These are phyloP conservation scores for Anas georgica DNA, from an alignment of 2,797 vertebrate genomes.

Conservation along the genomic window DNA sequence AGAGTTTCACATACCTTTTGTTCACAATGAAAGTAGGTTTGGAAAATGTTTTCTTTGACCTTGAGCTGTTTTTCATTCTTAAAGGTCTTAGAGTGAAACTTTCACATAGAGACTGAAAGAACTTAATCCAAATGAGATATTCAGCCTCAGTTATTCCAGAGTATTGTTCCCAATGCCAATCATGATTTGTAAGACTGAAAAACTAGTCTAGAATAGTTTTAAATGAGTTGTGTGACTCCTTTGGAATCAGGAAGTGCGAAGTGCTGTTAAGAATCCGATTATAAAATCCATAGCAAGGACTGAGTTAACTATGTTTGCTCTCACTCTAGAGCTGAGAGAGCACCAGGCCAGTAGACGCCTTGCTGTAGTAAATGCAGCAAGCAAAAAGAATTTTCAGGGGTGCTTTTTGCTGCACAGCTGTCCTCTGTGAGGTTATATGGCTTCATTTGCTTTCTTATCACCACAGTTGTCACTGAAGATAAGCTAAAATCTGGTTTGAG, in stretches of 20 bases:
- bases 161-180: neutral
- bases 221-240: neutral
- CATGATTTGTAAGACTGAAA: neutral
- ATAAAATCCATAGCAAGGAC: neutral
- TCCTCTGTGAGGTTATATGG: neutral
- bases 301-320: neutral
- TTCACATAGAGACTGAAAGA: neutral
- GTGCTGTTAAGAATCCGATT: neutral
- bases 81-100: neutral
- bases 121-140: slow-evolving; percentile 46
- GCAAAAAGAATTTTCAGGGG: neutral
- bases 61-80: slow-evolving; percentile 15
- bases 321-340: neutral
- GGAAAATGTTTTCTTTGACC: slow-evolving; percentile 35
- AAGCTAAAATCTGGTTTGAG: neutral
- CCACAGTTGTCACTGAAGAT: neutral
- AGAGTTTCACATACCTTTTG: neutral
- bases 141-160: neutral
- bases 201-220: neutral
- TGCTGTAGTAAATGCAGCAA: neutral
- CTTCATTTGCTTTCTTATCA: neutral
- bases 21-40: neutral
- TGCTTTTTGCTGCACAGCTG: neutral
- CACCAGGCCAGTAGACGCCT: neutral
- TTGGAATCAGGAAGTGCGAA: neutral